phyloP scores from a whole-genome alignment of 2,888 invertebrate genomes.

The Chymomyza caudatula region DNA sequence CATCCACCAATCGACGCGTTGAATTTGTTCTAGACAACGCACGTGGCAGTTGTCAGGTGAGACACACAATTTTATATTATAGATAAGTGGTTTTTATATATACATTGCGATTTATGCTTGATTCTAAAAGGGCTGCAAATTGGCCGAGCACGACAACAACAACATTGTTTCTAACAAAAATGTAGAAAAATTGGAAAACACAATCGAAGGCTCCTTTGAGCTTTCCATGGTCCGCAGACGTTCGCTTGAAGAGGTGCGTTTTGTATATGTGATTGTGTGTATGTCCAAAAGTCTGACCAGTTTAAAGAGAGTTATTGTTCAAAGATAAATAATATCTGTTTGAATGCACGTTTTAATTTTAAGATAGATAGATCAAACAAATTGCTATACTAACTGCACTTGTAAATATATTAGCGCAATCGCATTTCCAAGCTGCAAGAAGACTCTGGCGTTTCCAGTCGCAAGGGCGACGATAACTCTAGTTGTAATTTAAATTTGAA shows the following conservation, averaged over 20 bases:
- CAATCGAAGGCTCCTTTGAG: conserved; percentile 75
- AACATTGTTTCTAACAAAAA: conserved; percentile 45
- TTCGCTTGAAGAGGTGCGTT: conserved; percentile 70
- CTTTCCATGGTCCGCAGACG: conserved; percentile 76
- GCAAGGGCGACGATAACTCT: conserved; percentile 78
- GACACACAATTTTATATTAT: conserved; percentile 23
- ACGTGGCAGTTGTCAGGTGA: conserved; percentile 66
- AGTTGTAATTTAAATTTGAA: conserved; percentile 80
- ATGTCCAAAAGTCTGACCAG: no score
- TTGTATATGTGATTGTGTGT: background rate
- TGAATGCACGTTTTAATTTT: no score
- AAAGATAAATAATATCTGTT: background rate
- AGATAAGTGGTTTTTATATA: background rate
- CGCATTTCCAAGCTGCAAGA: conserved; percentile 69
- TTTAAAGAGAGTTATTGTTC: no score
- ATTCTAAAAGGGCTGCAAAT: conserved; percentile 72
- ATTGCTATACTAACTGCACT: background rate
- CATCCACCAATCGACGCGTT: conserved; percentile 56
- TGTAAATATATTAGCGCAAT: conserved; percentile 53
- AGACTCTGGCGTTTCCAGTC: conserved; percentile 79
- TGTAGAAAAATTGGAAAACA: conserved; percentile 69
- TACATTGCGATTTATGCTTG: conserved; percentile 8
- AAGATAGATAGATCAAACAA: no score
- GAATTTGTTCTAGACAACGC: conserved; percentile 56
- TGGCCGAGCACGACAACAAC: conserved; percentile 73